phyloP scores from a whole-genome alignment of 2,888 invertebrate genomes.

The Cephus nigrinus region DNA sequence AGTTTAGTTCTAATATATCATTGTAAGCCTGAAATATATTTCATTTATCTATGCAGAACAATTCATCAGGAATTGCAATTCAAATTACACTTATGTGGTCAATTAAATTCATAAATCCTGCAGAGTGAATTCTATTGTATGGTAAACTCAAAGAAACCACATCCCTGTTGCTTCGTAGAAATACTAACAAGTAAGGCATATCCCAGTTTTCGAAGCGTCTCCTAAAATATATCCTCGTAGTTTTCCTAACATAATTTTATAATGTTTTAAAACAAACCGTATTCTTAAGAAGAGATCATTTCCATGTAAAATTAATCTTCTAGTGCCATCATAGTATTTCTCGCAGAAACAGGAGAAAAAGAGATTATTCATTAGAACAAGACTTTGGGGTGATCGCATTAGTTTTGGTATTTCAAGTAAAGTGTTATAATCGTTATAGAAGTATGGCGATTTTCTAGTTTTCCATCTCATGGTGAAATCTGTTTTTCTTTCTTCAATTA shows the following conservation, averaged over 20 bases:
- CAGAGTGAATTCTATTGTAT: slow-evolving; percentile 68
- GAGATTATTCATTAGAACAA: slow-evolving; percentile 17
- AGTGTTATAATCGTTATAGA: slow-evolving; percentile 27
- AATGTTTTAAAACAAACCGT: slow-evolving; percentile 46
- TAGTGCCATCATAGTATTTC: slow-evolving; percentile 70
- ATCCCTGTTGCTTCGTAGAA: slow-evolving; percentile 65
- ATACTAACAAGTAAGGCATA: slow-evolving; percentile 68
- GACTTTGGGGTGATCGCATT: not conserved
- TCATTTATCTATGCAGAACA: slow-evolving; percentile 60
- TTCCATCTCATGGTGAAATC: slow-evolving; percentile 19
- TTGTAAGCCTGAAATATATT: slow-evolving; percentile 65
- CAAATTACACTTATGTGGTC: slow-evolving; percentile 41
- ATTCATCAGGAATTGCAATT: slow-evolving; percentile 61
- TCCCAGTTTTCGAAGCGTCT: slow-evolving; percentile 68
- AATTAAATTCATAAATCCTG: slow-evolving; percentile 45
- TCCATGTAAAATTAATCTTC: slow-evolving; percentile 68
- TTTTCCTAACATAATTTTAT: not conserved
- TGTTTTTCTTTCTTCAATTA: not conserved
- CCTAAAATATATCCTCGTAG: slow-evolving; percentile 37
- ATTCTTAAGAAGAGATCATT: slow-evolving; percentile 67
- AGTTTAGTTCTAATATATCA: slow-evolving; percentile 68
- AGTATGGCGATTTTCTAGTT: slow-evolving; percentile 8
- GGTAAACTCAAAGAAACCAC: slow-evolving; percentile 69
- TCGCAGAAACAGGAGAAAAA: slow-evolving; percentile 62
- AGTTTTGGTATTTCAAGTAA: slow-evolving; percentile 15